A percentile compares a stretch with the other conserved stretches of the same genome.
These are phyloP conservation scores for Seira musarum DNA, from an alignment of 2,888 invertebrate genomes.

Conservation along the genomic window DNA sequence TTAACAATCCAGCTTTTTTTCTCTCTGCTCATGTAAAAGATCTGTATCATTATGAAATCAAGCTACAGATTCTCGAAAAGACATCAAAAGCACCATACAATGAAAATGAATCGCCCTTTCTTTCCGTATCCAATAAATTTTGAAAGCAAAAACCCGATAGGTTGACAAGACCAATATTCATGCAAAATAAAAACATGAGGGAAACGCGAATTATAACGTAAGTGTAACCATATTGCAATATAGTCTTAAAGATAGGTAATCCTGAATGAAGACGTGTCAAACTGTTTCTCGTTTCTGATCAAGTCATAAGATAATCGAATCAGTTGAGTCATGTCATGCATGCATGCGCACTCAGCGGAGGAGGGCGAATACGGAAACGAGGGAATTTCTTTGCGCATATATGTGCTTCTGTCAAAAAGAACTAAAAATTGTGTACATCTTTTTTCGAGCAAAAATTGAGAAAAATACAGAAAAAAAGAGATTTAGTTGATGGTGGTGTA, in stretches of 20 bases:
- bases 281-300: constrained; percentile 34
- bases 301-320: constrained; percentile 51
- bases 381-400: too few relatives aligned
- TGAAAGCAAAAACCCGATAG: constrained; percentile 9
- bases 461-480: too few relatives aligned
- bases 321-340: constrained; percentile 56
- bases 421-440: too few relatives aligned
- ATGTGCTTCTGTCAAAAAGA: too few relatives aligned
- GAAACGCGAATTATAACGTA: constrained; percentile 22
- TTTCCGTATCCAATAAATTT: constrained; percentile 47
- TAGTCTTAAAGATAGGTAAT: constrained; percentile 44
- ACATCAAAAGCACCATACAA: too few relatives aligned
- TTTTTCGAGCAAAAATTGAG: too few relatives aligned
- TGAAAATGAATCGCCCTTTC: too few relatives aligned
- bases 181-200: constrained; percentile 41
- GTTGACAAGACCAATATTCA: background rate
- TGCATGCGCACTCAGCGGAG: constrained; percentile 33
- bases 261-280: constrained; percentile 50
- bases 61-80: too few relatives aligned
- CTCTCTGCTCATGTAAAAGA: too few relatives aligned
- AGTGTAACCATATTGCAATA: background rate
- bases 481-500: too few relatives aligned
- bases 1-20: too few relatives aligned
- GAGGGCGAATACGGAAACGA: constrained; percentile 13
- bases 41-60: too few relatives aligned